phyloP scores from a whole-genome alignment of 2,113 vertebrate species.

The Sinocyclocheilus maitianheensis region DNA sequence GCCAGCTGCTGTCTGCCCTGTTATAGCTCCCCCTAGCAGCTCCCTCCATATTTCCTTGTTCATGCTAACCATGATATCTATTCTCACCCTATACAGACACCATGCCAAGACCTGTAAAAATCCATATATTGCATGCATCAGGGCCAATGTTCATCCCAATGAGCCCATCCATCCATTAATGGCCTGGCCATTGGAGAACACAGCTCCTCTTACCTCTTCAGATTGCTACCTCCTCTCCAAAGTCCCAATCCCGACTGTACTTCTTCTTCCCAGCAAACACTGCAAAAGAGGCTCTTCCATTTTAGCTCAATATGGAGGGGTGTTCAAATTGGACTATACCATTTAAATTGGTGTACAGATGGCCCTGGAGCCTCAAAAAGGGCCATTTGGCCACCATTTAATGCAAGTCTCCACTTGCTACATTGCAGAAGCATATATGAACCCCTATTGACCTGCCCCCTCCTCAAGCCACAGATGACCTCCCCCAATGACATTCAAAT shows the following conservation, averaged over 20 bases:
- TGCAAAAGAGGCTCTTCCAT: constrained; percentile 81
- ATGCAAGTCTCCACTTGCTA: constrained; percentile 46
- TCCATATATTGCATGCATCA: constrained; percentile 42
- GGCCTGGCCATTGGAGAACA: constrained; percentile 41
- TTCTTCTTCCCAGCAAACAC: constrained; percentile 84
- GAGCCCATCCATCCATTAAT: constrained; percentile 53
- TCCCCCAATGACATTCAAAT: constrained; percentile 69
- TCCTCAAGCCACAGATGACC: constrained; percentile 48
- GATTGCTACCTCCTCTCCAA: constrained; percentile 58
- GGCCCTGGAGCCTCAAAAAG: constrained; percentile 49
- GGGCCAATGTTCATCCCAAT: constrained; percentile 32
- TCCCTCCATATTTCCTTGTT: constrained; percentile 72
- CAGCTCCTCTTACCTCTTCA: constrained; percentile 73
- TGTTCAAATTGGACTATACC: constrained; percentile 69
- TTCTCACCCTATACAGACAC: constrained; percentile 51
- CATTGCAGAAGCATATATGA: constrained; percentile 49
- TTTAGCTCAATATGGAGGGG: constrained; percentile 75
- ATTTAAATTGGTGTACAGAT: constrained; percentile 54
- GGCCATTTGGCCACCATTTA: constrained; percentile 31
- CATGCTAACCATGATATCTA: constrained; percentile 63
- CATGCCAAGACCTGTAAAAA: constrained; percentile 64
- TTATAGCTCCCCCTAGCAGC: constrained; percentile 79
- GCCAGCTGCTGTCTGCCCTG: constrained; percentile 50
- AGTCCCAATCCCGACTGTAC: constrained; percentile 71
- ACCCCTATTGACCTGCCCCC: constrained; percentile 53